A percentile compares a stretch with the other conserved stretches of the same genome.
Evolutionary conservation across 2,888 invertebrate species (phyloP).

Genomic region (Coelinius sp.): DNA sequence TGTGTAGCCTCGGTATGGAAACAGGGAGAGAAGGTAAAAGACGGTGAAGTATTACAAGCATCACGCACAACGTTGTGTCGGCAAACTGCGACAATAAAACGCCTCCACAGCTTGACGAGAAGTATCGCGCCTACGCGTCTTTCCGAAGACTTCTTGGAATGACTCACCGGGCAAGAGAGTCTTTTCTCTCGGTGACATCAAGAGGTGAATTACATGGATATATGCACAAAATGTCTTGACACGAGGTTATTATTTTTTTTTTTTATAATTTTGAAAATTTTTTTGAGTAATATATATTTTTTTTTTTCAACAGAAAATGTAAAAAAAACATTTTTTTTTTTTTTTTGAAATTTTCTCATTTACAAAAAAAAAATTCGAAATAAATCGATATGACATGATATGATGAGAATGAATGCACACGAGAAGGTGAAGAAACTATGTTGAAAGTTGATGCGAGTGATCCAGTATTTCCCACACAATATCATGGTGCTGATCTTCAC

Average conservation of each 20-base stretch:
- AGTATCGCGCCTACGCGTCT: conserved; percentile 38
- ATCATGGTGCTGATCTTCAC: neutral
- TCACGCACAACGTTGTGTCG: conserved; percentile 46
- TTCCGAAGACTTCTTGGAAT: conserved; percentile 39
- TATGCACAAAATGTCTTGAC: neutral
- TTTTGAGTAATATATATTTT: too few species aligned
- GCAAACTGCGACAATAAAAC: conserved; percentile 32
- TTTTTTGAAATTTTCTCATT: too few species aligned
- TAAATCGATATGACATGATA: too few species aligned
- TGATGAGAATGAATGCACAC: neutral
- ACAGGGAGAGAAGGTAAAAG: neutral
- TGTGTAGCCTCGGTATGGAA: neutral
- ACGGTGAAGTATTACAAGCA: conserved; percentile 1
- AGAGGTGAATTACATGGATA: conserved; percentile 2
- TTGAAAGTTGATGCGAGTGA: neutral
- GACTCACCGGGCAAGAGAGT: conserved; percentile 46
- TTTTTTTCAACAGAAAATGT: too few species aligned
- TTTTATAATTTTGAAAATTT: too few species aligned
- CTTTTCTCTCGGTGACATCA: conserved; percentile 15
- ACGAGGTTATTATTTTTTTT: too few species aligned
- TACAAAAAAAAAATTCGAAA: too few species aligned
- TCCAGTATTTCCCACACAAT: neutral
- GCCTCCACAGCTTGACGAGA: conserved; percentile 25
- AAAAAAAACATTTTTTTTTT: too few species aligned
- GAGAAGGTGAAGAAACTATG: neutral